Base-by-base conservation (phyloP, 2,113 vertebrate genomes). In the Mesoclemmys tuberculata region DNA sequence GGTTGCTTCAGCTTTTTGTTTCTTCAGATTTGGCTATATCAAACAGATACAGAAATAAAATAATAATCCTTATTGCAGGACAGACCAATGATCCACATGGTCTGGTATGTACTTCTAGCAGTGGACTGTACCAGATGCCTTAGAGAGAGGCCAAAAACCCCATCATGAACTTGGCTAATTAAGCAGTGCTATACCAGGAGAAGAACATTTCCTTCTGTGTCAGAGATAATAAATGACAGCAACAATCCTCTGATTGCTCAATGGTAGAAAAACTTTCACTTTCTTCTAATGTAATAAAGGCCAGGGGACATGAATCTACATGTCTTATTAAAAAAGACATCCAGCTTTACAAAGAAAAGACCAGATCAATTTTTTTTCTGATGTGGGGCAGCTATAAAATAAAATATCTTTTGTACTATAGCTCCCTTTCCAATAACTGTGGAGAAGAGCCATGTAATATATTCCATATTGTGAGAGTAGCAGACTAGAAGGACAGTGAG, bases 1-100 rank as follows among this genome's bases (percentile, higher is more conserved):
- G 3, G 13, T 52, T 52, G 51, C 16, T 52, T 58, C 10, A 58
- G 24, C 56, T 10, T 58, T 58, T 58, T 58, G 10, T 52, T 52
- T 27, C 56, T 58, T 58, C 24, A 29, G 9, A 68, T 35, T 35
- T 68, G 10, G 24, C 85, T 94, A 83, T 51, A 86, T 89, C 18
- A 91, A 49, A 82, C 54, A 71, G 90, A 0, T 79, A 84, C 83
- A 84, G 85, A 88, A 86, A 29, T 49, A 41, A 2, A 58, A 58
- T 54, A 90, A 85, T 93, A 83, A 93, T 85, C 9, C 31, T 90
- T 84, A 74, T 81, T 85, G 94, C 75, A 93, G 77, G 88, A 56
- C 86, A 91, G 79, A 95, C 64, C 51, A 68, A 6, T 89, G 92
- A 91, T 88, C 94, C 48, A 87, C 91, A 27, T 12, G 27, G 11